phyloP scores from a whole-genome alignment of 2,888 invertebrate genomes.

The Laspeyria flexula region DNA sequence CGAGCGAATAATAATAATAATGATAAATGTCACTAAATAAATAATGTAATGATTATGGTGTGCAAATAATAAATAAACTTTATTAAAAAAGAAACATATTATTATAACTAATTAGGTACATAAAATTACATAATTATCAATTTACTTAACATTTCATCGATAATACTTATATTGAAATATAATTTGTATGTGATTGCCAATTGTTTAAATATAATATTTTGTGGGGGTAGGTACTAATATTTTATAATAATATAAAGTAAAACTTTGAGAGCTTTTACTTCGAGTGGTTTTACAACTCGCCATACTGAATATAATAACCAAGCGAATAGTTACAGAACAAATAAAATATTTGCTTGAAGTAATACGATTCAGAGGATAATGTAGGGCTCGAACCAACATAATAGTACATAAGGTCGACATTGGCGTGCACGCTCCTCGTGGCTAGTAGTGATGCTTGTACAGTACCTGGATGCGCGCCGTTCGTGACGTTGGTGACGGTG shows the following conservation, averaged over 20 bases:
- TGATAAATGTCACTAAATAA: conserved; percentile 49
- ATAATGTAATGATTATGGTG: conserved; percentile 64
- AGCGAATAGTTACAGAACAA: too few relatives aligned
- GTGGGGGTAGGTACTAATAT: not conserved
- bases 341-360: too few relatives aligned
- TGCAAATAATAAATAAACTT: conserved; percentile 76
- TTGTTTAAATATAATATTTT: conserved; percentile 4
- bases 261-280: too few relatives aligned
- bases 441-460: too few relatives aligned
- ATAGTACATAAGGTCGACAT: too few relatives aligned
- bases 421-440: too few relatives aligned
- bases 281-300: too few relatives aligned
- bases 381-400: not conserved
- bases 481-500: too few relatives aligned
- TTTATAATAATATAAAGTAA: not conserved
- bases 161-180: conserved; percentile 16
- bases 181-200: conserved; percentile 12
- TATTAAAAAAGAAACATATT: conserved; percentile 43
- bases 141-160: not conserved
- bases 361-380: too few relatives aligned
- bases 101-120: conserved; percentile 51
- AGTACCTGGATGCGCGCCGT: not conserved
- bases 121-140: conserved; percentile 46
- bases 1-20: conserved; percentile 65
- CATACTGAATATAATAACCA: too few relatives aligned